Evolutionary conservation across 1,140 invertebrate species (phyloP), one percentile per base, ranked within the genome.

Genomic region (Hycleus phaleratus): DNA sequence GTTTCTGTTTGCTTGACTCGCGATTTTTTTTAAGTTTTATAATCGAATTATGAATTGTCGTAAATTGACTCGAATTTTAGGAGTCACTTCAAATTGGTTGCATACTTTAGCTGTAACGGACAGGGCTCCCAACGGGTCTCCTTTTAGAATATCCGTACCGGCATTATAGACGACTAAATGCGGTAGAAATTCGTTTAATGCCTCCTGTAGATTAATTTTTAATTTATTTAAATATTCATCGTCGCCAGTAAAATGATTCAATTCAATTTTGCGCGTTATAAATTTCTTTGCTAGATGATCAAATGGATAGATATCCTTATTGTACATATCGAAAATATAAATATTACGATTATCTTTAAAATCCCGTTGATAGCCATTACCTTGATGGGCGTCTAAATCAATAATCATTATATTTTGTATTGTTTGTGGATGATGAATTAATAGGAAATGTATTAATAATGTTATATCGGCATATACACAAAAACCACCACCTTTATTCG

Each of bases 391-490:
- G 78, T 94, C 91, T 66, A 94, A 78, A 75, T 95, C 91, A 12
- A 94, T 80, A 67, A 95, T 93, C 86, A 94, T 88, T 8, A 84
- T 84, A 56, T 82, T 85, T 53, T 80, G 74, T 7, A 89, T 79
- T 26, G 73, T 63, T 7, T 72, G 69, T 11, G 75, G 62, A 56
- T 82, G 76, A 64, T 79, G 71, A 10, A 81, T 73, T 46, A 88
- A 82, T 3, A 91, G 68, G 65, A 85, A 85, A 48, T 81, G 76
- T 9, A 93, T 79, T 0, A 90, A 74, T 40, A 93, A 71, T 1
- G 88, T 90, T 38, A 95, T 92, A 72, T 93, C 91, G 6, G 91
- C 91, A 74, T 93, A 94, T 1, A 87, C 81, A 77, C 91, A 94
- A 74, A 95, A 95, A 3, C 91, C 91, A 4, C 87, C 90, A 2